Conservation (phyloP, 2,797 vertebrate species). For the Cuculus canorus region DNA sequence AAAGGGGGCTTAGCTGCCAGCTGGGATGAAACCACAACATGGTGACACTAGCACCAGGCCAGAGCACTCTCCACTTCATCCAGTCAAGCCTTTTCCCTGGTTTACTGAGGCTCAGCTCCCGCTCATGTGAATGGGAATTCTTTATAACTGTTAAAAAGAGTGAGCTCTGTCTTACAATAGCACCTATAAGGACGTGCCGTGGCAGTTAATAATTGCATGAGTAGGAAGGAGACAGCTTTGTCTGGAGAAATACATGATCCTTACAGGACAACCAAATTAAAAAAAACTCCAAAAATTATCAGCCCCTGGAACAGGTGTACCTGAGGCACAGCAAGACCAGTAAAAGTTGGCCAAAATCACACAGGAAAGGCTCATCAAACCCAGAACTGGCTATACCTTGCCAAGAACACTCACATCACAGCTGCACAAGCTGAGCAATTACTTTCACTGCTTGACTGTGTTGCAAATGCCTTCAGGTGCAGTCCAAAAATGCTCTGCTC, state of each 20-base stretch:
- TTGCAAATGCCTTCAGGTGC: not conserved
- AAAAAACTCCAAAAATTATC: not conserved
- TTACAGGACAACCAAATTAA: not conserved
- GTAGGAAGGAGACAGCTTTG: not conserved
- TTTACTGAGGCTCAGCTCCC: not conserved
- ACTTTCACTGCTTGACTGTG: not conserved
- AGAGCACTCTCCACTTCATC: not conserved
- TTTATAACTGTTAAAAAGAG: not conserved
- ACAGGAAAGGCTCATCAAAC: not conserved
- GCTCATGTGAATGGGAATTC: not conserved
- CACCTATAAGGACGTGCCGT: not conserved
- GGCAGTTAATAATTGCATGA: not conserved
- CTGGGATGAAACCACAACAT: too few species aligned
- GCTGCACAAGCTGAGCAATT: not conserved
- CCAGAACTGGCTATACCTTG: not conserved
- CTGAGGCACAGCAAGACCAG: not conserved
- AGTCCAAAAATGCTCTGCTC: not conserved
- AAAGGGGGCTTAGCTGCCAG: too few species aligned
- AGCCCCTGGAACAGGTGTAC: not conserved
- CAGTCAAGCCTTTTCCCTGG: not conserved
- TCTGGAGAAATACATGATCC: not conserved
- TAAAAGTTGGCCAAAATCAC: not conserved
- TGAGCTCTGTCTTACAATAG: not conserved
- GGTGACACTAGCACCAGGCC: fast-evolving
- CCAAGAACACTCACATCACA: not conserved